Evolutionary conservation across 2,113 vertebrate genomes (phyloP).

Genomic region (Piaya cayana): DNA sequence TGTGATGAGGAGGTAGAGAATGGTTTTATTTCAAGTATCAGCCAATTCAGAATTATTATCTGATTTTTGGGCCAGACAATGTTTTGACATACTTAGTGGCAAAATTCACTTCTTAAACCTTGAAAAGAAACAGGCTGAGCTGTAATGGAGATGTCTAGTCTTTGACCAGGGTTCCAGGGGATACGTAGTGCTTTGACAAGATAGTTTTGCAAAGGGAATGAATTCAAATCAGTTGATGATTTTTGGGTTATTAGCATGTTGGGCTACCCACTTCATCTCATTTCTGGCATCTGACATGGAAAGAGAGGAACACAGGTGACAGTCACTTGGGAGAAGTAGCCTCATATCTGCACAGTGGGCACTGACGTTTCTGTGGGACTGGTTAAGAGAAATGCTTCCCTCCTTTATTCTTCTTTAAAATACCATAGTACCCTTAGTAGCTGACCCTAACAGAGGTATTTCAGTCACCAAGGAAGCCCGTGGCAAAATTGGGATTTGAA

Average conservation of each 20-base stretch:
- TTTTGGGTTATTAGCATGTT: neutral
- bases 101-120: neutral
- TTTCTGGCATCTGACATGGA: neutral
- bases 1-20: neutral
- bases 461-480: neutral
- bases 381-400: neutral
- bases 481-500: neutral
- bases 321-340: too few species aligned
- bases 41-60: neutral
- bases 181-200: neutral
- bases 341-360: neutral
- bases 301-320: neutral
- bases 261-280: neutral
- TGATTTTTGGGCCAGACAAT: neutral
- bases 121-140: neutral
- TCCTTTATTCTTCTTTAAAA: neutral
- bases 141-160: neutral
- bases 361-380: neutral
- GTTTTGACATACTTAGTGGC: neutral
- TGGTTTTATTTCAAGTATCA: neutral
- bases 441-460: neutral
- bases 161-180: neutral
- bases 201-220: neutral
- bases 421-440: neutral
- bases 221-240: neutral